Evolutionary conservation across 2,888 invertebrate genomes (phyloP).

Genomic region (Xanthorhoe spadicearia): DNA sequence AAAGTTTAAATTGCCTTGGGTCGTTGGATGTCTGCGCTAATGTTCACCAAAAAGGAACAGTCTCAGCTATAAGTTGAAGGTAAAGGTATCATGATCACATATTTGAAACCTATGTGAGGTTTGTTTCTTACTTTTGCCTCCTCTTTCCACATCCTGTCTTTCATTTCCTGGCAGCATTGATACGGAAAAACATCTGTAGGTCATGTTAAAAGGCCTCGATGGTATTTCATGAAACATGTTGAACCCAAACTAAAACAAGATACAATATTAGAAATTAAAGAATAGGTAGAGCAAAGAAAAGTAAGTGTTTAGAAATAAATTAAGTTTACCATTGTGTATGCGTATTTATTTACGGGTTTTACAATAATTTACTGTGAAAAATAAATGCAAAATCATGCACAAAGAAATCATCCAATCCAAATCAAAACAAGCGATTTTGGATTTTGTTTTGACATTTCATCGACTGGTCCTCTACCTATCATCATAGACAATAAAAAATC

Average conservation of each 20-base stretch:
- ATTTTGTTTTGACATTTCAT: neutral
- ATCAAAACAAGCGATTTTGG: conserved; percentile 2
- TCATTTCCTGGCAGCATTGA: conserved; percentile 98
- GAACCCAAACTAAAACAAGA: conserved; percentile 92
- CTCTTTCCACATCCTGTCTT: conserved; percentile 96
- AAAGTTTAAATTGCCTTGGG: no score
- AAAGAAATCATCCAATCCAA: neutral
- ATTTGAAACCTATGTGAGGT: neutral
- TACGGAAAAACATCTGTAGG: conserved; percentile 96
- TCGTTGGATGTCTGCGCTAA: no score
- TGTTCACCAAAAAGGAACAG: no score
- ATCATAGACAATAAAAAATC: neutral
- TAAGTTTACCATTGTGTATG: conserved; percentile 34
- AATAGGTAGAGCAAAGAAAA: neutral
- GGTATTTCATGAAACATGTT: conserved; percentile 94
- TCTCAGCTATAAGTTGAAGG: no score
- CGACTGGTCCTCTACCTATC: neutral
- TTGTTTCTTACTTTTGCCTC: conserved; percentile 94
- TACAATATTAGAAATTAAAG: conserved; percentile 36
- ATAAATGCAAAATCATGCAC: conserved; percentile 65
- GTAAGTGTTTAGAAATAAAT: neutral
- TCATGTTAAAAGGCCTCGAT: conserved; percentile 89
- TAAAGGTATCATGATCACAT: neutral
- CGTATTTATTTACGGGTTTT: conserved; percentile 55
- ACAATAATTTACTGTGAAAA: conserved; percentile 43